These are phyloP conservation scores for Catocala nupta DNA, from an alignment of 2,888 invertebrate species.

Conservation along the genomic window DNA sequence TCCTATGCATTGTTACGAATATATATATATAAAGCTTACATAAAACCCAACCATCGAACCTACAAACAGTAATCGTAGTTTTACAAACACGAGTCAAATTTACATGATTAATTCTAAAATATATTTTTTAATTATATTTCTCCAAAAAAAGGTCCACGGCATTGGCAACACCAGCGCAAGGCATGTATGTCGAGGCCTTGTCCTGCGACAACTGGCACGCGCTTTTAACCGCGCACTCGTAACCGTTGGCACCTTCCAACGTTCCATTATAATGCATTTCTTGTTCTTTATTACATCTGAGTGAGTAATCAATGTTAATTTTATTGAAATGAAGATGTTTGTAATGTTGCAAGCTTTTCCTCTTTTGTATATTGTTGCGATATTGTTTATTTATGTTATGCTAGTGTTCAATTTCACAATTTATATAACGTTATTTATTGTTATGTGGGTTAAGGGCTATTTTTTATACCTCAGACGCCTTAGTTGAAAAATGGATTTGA, in stretches of 20 bases:
- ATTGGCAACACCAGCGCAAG: slow-evolving; percentile 35
- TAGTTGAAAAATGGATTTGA: no score
- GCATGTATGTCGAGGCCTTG: slow-evolving; percentile 64
- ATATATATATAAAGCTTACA: no score
- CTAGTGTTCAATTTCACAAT: no score
- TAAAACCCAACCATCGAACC: no score
- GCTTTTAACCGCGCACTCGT: slow-evolving; percentile 62
- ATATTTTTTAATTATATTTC: no score
- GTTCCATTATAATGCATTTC: slow-evolving; percentile 36
- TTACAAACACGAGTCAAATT: no score
- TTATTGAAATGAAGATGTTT: slow-evolving; percentile 48
- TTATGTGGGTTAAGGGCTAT: no score
- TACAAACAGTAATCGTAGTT: no score
- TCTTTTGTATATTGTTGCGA: background rate
- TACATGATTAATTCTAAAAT: no score
- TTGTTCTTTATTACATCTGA: slow-evolving; percentile 40
- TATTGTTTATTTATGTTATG: background rate
- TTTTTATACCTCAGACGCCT: no score
- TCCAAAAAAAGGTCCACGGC: background rate
- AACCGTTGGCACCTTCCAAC: slow-evolving; percentile 61
- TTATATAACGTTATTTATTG: no score
- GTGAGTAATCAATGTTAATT: slow-evolving; percentile 61
- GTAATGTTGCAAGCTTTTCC: slow-evolving; percentile 5
- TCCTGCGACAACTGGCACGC: slow-evolving; percentile 58
- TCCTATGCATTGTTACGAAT: no score